Conservation (phyloP, 1,140 invertebrate genomes). For the Olivierus martensii region DNA sequence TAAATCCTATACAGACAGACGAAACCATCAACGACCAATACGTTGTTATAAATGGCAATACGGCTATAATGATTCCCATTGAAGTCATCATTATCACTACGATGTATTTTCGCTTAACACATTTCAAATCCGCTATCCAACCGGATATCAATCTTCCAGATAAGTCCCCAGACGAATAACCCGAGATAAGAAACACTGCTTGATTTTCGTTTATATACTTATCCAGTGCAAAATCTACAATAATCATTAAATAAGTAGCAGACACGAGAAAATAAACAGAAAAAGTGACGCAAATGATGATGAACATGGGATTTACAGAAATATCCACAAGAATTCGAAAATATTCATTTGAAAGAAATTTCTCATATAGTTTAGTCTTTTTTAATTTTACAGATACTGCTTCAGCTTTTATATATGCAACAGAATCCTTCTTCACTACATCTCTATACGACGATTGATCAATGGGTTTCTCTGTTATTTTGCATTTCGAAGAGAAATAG, state of each 20-base stretch:
- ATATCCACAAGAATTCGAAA: no score
- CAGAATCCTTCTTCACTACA: no score
- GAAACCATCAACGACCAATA: not conserved
- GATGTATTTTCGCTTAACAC: slow-evolving; percentile 6
- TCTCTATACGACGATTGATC: no score
- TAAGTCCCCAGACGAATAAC: slow-evolving; percentile 16
- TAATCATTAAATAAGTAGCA: slow-evolving; percentile 18
- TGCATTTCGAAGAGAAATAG: slow-evolving; percentile 28
- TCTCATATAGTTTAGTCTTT: not conserved
- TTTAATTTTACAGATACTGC: not conserved
- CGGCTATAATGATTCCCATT: slow-evolving; percentile 9
- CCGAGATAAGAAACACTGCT: slow-evolving; percentile 14
- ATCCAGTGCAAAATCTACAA: slow-evolving; percentile 20
- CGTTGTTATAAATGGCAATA: slow-evolving; percentile 4
- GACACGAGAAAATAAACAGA: not conserved
- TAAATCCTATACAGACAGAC: slow-evolving; percentile 9
- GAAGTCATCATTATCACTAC: slow-evolving; percentile 1
- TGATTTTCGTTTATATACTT: slow-evolving; percentile 8
- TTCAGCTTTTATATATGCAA: not conserved
- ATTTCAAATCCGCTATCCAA: slow-evolving; percentile 15
- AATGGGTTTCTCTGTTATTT: no score
- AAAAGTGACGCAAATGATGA: slow-evolving; percentile 1
- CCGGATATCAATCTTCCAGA: slow-evolving; percentile 13
- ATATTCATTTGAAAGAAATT: not conserved
- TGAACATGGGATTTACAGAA: slow-evolving; percentile 3